Conservation (phyloP, 2,113 vertebrate genomes). For the Percina caprodes region DNA sequence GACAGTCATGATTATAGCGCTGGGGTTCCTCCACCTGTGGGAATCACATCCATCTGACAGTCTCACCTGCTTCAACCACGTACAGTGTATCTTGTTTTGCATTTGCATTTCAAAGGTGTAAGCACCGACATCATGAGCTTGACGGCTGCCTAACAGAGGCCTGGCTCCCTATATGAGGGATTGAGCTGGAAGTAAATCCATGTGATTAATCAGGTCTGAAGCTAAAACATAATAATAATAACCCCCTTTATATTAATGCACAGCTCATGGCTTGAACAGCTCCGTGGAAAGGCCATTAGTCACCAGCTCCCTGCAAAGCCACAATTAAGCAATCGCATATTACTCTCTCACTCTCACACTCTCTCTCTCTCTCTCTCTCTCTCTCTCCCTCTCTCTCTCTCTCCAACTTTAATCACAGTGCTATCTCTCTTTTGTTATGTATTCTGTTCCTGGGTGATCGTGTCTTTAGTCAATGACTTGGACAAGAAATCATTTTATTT, state of each 20-base stretch:
- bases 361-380: slow-evolving; percentile 52
- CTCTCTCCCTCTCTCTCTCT: slow-evolving; percentile 60
- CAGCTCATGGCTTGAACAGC: slow-evolving; percentile 80
- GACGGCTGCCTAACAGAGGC: slow-evolving; percentile 69
- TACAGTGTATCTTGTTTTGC: slow-evolving; percentile 49
- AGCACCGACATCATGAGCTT: slow-evolving; percentile 64
- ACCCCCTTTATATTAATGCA: slow-evolving; percentile 84
- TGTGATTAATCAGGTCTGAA: slow-evolving; percentile 82
- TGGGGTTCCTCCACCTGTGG: slow-evolving; percentile 36
- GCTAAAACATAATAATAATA: slow-evolving; percentile 86
- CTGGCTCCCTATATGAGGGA: slow-evolving; percentile 62
- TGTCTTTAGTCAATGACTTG: slow-evolving; percentile 69
- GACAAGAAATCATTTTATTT: slow-evolving; percentile 75
- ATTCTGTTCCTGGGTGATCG: slow-evolving; percentile 75
- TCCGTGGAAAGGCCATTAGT: slow-evolving; percentile 81
- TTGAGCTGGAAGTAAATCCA: slow-evolving; percentile 76
- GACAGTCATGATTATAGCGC: slow-evolving; percentile 57
- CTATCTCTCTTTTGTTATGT: slow-evolving; percentile 73
- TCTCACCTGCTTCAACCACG: slow-evolving; percentile 46
- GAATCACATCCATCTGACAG: slow-evolving; percentile 45
- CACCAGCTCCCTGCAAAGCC: slow-evolving; percentile 79
- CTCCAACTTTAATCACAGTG: slow-evolving; percentile 76
- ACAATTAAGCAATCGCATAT: slow-evolving; percentile 82
- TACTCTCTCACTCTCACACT: slow-evolving; percentile 66
- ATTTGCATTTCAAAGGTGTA: slow-evolving; percentile 74